Base-by-base conservation (phyloP, 2,113 vertebrate species). In the Chlorodrepanis virens region DNA sequence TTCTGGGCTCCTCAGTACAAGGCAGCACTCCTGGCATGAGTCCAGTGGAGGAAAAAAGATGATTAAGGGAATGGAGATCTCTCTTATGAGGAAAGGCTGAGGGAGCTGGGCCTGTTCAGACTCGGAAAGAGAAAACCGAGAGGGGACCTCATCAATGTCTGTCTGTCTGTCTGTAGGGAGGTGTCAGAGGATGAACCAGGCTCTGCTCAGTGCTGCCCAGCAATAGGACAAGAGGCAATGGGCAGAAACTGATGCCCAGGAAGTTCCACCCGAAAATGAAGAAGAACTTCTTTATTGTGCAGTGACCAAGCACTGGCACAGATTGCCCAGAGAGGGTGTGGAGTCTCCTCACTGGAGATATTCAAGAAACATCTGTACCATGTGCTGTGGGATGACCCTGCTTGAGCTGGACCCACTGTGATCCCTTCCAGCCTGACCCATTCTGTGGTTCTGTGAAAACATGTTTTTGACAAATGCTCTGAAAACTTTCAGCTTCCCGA, bases 101-200 rank as follows among this genome's bases (percentile, higher is more conserved):
- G 23, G 28, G 16, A 67, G 10, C 12, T 45, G 52, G 23, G 19
- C 5, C 19, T 59, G 28, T 24, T 67, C 52, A 52, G 28, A 23
- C 45, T 52, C 0, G 0, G 23, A 18, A 28, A 7, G 67, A 57
- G 27, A 6, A 1, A 6, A 20, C 12, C 1, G 60, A 72, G 37
- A 45, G 12, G 5, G 6, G 5, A 37, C 5, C 13, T 52, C 8
- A 52, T 27, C 33, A 50, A 0, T 20, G 21, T 44, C 27, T 64
- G 2, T 13, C 27, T 50, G 25, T 42, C 40, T 4, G 2, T 23
- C 8, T 72, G 12, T 2, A 20, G 60, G 19, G 60, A 81, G 18
- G 14, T 23, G 52, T 39, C 59, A 81, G 52, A 65, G 27, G 12
- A 13, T 9, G 15, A 28, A 23, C 10, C 57, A 80, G 76, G 21